Base-by-base conservation (phyloP, 2,888 invertebrate genomes). In the Buathra laborator region DNA sequence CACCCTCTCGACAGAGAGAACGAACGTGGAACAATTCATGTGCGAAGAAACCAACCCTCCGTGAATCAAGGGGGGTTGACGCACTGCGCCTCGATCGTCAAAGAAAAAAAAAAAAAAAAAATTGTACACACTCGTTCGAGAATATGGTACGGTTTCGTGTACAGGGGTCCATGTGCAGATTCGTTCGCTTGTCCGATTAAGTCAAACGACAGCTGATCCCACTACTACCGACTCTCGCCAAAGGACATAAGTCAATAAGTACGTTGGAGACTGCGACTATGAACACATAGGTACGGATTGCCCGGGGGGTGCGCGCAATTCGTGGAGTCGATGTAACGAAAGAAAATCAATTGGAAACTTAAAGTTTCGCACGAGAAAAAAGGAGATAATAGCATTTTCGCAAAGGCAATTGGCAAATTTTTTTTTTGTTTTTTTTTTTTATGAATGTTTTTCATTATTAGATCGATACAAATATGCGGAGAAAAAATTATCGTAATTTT, bases 191-290 rank as follows among this genome's bases (percentile, higher is more conserved):
- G 78, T 62, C 56, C 85, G 83, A 82, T 85, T 80, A 82, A 85
- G 85, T 80, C 84, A 75, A 81, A 78, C 85, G 83, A 87, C 87
- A 86, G 87, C 84, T 86, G 87, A 83, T 85, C 62, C 72, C 59
- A 80, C 70, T 78, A 81, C 72, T 44, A 24, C 64, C 19, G 14
- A 10, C 59, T 71, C 59, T n/a, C 16, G 76, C 75, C 86, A 86
- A 83, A 89, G 89, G 88, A 90, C 90, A 91, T 90, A 91, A 92
- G 92, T 92, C 92, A 92, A 91, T 91, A 92, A 91, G 90, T 91
- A 91, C 91, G 92, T 91, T 91, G 88, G 87, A 62, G 85, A 81
- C 87, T 86, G 84, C 81, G 56, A 56, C 37, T 37, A 37, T 37
- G 37, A 37, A 37, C 37, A 37, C 37, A 37, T 37, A 46, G 46